Evolutionary conservation across 2,888 invertebrate species (phyloP), one percentile per base, ranked within the genome.

Genomic region (Hyposoter dolosus): DNA sequence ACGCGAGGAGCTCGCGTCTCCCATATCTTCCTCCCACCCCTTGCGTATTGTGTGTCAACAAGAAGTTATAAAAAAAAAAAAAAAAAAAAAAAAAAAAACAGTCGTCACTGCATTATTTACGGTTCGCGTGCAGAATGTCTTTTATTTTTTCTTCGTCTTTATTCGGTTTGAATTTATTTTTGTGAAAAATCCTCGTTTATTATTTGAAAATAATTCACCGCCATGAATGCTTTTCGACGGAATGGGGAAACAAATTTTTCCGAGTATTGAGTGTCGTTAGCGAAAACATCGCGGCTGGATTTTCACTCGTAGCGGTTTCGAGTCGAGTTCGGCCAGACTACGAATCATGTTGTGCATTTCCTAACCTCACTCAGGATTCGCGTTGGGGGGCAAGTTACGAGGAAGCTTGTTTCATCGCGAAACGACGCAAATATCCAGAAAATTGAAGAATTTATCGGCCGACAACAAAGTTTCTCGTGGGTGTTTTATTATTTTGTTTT

Each of bases 391-490:
- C 6, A 45, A 45, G 32, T 56, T 15, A n/a, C 60, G 75, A 28
- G 43, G 19, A 77, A 56, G n/a, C 69, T 69, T 60, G 68, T 79
- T 69, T 6, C 32, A 56, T 32, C 35, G 45, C 43, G n/a, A 45
- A 68, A 56, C 77, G 65, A 66, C 77, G 77, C 35, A 77, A 66
- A 35, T 77, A 40, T 56, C 53, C 35, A n/a, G 68, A 65, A 35
- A 56, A 40, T 56, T 53, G 45, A 63, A 65, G 47, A 47, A 76
- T 76, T 76, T 76, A 56, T 76, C 47, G 76, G 17, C 23, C 47
- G 53, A 47, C 15, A 78, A 43, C 19, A 19, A 76, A 32, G 28
- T n/a, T 32, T 60, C 17, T 45, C 28, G 32, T 6, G 60, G 28
- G 19, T 45, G 17, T 23, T 68, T 68, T 45, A 40, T 23, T 56